Conservation (phyloP, 2,888 invertebrate genomes). For the Ennomos quercinarius region DNA sequence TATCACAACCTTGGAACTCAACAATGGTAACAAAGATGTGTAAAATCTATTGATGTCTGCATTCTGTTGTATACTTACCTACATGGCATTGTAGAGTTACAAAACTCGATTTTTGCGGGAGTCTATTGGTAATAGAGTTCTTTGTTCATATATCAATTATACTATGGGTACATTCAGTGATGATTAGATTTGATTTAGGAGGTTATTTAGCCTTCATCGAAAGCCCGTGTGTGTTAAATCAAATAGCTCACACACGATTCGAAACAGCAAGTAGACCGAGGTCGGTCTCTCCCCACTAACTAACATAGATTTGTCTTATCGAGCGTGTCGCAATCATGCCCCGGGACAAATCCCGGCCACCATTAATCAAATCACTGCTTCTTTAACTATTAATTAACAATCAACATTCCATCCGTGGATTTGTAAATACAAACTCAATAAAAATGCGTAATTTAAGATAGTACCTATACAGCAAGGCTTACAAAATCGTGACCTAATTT, state of each 20-base stretch:
- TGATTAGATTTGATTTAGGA: slow-evolving; percentile 23
- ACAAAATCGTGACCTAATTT: slow-evolving; percentile 5
- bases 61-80: slow-evolving; percentile 10
- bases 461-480: not conserved
- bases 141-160: too few relatives aligned
- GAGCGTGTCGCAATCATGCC: slow-evolving; percentile 60
- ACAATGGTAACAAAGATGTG: slow-evolving; percentile 43
- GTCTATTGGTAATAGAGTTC: too few relatives aligned
- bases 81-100: too few relatives aligned
- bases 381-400: slow-evolving; percentile 29
- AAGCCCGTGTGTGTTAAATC: slow-evolving; percentile 49
- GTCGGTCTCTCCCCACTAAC: slow-evolving; percentile 55
- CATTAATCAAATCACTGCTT: slow-evolving; percentile 21
- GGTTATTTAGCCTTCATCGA: slow-evolving; percentile 51
- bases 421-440: slow-evolving; percentile 4
- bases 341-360: slow-evolving; percentile 54
- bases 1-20: slow-evolving; percentile 22
- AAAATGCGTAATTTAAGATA: slow-evolving; percentile 5
- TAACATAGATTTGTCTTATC: slow-evolving; percentile 61
- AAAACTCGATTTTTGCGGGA: too few relatives aligned
- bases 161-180: too few relatives aligned
- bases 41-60: slow-evolving; percentile 45
- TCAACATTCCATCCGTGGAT: slow-evolving; percentile 17
- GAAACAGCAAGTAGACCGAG: slow-evolving; percentile 63
- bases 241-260: slow-evolving; percentile 68